Percentiles rank a stretch among this genome's conserved stretches.
Conservation (phyloP, 2,888 invertebrate genomes). For the Eubasilissa splendida region DNA sequence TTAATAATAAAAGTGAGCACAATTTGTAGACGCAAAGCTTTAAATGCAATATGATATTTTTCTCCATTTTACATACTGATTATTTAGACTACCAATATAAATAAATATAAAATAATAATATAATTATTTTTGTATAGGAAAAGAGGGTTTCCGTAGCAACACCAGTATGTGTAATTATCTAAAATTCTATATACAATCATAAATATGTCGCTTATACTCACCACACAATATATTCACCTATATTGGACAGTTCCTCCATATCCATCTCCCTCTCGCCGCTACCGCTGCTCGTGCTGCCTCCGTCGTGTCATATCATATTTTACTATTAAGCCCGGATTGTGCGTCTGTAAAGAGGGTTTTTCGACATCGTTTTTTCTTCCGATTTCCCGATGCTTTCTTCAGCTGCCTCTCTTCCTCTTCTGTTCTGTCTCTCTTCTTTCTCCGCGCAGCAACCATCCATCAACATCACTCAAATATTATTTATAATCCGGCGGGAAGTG, state of each 20-base stretch:
- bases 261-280: background rate
- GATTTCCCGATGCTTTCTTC: slow-evolving; percentile 49
- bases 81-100: too few relatives aligned
- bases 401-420: slow-evolving; percentile 12
- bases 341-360: slow-evolving; percentile 37
- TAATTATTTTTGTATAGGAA: too few relatives aligned
- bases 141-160: too few relatives aligned
- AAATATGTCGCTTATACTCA: too few relatives aligned
- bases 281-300: slow-evolving; percentile 10
- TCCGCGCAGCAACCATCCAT: slow-evolving; percentile 48
- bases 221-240: background rate
- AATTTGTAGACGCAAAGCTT: too few relatives aligned
- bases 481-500: slow-evolving; percentile 41
- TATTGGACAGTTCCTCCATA: background rate
- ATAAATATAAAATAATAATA: too few relatives aligned
- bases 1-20: too few relatives aligned
- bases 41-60: too few relatives aligned
- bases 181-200: too few relatives aligned
- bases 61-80: too few relatives aligned
- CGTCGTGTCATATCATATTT: slow-evolving; percentile 24
- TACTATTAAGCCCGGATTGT: slow-evolving; percentile 9
- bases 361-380: slow-evolving; percentile 50
- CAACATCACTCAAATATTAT: slow-evolving; percentile 57
- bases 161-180: too few relatives aligned
- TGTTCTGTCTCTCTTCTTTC: slow-evolving; percentile 1